Percentiles rank a stretch among this genome's conserved stretches.
phyloP scores from a whole-genome alignment of 2,113 vertebrate genomes.

The Proteles cristata region DNA sequence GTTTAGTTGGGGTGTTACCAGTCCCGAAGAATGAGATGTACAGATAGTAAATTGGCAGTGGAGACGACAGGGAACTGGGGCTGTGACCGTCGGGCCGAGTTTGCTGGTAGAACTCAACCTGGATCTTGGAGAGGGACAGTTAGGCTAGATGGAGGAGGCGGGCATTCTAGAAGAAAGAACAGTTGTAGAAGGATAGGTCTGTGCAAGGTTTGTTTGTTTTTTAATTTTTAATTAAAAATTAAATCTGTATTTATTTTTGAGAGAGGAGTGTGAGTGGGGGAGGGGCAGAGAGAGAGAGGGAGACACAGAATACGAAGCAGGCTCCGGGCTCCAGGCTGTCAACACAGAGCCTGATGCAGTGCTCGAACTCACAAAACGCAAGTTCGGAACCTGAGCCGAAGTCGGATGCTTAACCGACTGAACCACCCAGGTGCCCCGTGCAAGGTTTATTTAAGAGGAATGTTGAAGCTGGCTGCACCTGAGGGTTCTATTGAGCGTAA shows the following conservation, averaged over 20 bases:
- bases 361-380: no score
- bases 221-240: no score
- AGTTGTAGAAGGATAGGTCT: constrained; percentile 11
- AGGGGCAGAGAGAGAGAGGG: no score
- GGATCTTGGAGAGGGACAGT: constrained; percentile 13
- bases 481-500: neutral
- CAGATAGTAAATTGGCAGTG: neutral
- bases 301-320: no score
- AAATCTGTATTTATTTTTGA: no score
- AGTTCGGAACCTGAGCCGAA: no score
- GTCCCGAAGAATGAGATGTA: neutral
- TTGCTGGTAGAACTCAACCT: constrained; percentile 35
- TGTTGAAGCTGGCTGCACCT: neutral
- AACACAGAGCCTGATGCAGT: no score
- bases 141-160: neutral
- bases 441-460: neutral
- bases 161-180: constrained; percentile 21
- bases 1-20: constrained; percentile 4
- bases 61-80: neutral
- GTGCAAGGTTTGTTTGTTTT: neutral
- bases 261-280: no score
- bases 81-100: neutral
- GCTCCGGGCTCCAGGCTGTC: no score
- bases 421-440: neutral
- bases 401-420: no score